Percentiles rank a stretch among this genome's conserved stretches.
phyloP scores from a whole-genome alignment of 1,140 invertebrate species.

The Pogonomyrmex californicus region DNA sequence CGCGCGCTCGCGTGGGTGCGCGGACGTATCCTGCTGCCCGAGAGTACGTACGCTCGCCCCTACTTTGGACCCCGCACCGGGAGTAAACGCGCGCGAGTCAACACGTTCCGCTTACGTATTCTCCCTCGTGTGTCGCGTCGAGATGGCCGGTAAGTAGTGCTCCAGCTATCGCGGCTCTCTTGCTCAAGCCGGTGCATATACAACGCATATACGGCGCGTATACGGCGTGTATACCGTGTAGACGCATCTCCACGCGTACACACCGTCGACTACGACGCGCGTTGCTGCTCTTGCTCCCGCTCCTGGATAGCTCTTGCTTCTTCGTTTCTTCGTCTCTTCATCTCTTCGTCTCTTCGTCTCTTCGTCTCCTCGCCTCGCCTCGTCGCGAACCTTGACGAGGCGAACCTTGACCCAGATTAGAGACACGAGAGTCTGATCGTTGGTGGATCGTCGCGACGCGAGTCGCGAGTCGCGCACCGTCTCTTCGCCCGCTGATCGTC shows the following conservation, averaged over 20 bases:
- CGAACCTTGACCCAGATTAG: conserved; percentile 80
- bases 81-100: conserved; percentile 58
- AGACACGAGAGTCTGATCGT: conserved; percentile 46
- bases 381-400: conserved; percentile 52
- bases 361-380: conserved; percentile 17
- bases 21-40: conserved; percentile 55
- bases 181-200: conserved; percentile 1
- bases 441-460: too few relatives aligned
- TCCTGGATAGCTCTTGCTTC: too few relatives aligned
- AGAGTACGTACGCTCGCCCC: conserved; percentile 30
- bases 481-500: background rate
- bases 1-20: conserved; percentile 52
- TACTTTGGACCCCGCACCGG: conserved; percentile 43
- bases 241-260: background rate
- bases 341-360: conserved; percentile 36
- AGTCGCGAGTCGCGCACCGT: conserved; percentile 57
- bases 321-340: conserved; percentile 40
- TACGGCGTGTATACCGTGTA: too few relatives aligned
- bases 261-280: conserved; percentile 19
- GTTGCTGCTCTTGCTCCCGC: background rate
- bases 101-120: conserved; percentile 60
- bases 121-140: conserved; percentile 67
- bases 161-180: conserved; percentile 1
- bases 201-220: too few relatives aligned
- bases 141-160: conserved; percentile 83